Conservation (phyloP, 92 coral and sea anemone genomes). For the Muricea muricata region DNA sequence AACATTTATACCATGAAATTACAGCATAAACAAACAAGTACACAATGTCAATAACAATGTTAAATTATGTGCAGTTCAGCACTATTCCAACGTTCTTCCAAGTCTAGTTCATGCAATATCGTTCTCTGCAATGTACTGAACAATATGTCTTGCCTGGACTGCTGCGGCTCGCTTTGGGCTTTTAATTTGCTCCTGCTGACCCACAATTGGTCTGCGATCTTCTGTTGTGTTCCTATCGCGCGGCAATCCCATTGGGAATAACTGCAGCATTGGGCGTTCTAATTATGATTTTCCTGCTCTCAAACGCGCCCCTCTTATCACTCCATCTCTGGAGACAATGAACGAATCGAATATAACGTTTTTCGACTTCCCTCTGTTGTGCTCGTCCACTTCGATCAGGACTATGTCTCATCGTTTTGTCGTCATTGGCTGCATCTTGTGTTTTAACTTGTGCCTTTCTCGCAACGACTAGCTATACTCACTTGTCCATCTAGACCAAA, state of each 20-base stretch:
- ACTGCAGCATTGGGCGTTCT: slow-evolving; percentile 4
- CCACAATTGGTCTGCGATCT: background rate
- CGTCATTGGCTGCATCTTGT: background rate
- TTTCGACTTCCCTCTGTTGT: slow-evolving; percentile 27
- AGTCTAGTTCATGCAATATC: background rate
- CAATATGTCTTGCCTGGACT: background rate
- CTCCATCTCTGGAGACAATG: slow-evolving; percentile 19
- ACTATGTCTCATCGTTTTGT: slow-evolving; percentile 24
- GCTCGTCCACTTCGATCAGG: slow-evolving; percentile 14
- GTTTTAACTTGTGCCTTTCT: background rate
- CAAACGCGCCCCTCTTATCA: slow-evolving; percentile 11
- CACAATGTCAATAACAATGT: too few species aligned
- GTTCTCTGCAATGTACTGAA: background rate
- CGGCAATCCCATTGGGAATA: slow-evolving; percentile 5
- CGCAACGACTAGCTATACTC: background rate
- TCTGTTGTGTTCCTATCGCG: background rate
- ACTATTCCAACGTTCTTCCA: background rate
- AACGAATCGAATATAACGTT: slow-evolving; percentile 17
- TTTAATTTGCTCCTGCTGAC: background rate
- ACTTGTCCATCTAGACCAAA: slow-evolving; percentile 18
- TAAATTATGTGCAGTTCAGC: background rate
- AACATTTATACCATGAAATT: background rate
- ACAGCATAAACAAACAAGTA: background rate
- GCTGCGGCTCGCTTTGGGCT: background rate
- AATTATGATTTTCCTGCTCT: slow-evolving; percentile 1